phyloP scores from a whole-genome alignment of 2,113 vertebrate genomes.

The Prionailurus bengalensis region DNA sequence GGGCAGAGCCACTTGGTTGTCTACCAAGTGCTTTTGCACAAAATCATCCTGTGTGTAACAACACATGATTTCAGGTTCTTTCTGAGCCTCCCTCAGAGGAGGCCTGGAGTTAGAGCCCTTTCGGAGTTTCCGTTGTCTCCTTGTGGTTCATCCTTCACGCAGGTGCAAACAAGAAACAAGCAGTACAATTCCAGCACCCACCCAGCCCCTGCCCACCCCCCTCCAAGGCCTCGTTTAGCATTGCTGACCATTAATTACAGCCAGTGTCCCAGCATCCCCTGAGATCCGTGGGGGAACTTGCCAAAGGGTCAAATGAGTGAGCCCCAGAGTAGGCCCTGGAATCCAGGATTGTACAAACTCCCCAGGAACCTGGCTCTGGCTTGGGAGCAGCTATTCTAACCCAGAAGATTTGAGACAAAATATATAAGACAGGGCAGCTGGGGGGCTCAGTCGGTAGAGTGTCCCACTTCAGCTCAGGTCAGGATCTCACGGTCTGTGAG shows the following conservation, averaged over 20 bases:
- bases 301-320: neutral
- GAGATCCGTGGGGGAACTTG: neutral
- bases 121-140: neutral
- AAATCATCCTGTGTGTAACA: slow-evolving; percentile 5
- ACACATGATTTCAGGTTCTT: slow-evolving; percentile 17
- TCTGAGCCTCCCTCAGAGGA: neutral
- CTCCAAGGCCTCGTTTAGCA: slow-evolving; percentile 25
- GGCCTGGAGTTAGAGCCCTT: neutral
- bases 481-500: too few relatives aligned
- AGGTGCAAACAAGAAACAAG: neutral
- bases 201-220: neutral
- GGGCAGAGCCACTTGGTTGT: neutral
- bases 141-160: neutral
- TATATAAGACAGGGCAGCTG: neutral
- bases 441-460: too few relatives aligned
- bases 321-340: neutral
- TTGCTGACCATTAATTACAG: neutral
- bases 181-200: neutral
- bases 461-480: too few relatives aligned
- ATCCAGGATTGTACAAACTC: slow-evolving; percentile 27
- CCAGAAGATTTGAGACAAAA: slow-evolving; percentile 1
- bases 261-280: neutral
- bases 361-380: neutral
- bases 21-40: neutral
- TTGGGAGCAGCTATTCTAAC: slow-evolving; percentile 10